Evolutionary conservation across 2,888 invertebrate genomes (phyloP).

Genomic region (Cheilosia scutellata): DNA sequence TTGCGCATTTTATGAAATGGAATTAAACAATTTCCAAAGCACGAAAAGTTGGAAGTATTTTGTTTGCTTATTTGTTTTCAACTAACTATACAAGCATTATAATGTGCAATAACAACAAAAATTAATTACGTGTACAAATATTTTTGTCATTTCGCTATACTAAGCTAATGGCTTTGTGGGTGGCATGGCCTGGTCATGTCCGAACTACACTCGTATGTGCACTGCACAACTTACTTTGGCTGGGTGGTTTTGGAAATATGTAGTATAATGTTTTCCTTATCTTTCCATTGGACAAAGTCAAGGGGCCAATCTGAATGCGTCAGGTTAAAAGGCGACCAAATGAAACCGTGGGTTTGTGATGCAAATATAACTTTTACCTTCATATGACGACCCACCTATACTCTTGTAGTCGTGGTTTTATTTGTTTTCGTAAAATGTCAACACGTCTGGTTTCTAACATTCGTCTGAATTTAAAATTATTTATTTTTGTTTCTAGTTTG

Average conservation of each 20-base stretch:
- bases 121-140: conserved; percentile 4
- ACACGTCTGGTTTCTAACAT: too few relatives aligned
- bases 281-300: neutral
- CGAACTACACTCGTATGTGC: neutral
- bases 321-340: too few relatives aligned
- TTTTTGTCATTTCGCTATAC: neutral
- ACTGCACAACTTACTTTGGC: neutral
- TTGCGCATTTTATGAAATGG: neutral
- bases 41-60: conserved; percentile 5
- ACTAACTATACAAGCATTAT: too few relatives aligned
- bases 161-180: neutral
- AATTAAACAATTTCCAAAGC: neutral
- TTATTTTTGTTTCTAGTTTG: too few relatives aligned
- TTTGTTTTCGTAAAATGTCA: too few relatives aligned
- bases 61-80: neutral
- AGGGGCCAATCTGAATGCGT: neutral
- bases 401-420: too few relatives aligned
- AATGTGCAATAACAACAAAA: neutral
- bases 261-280: neutral
- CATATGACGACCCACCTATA: too few relatives aligned
- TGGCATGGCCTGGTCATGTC: neutral
- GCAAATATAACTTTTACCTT: too few relatives aligned
- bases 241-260: neutral
- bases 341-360: too few relatives aligned
- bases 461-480: too few relatives aligned